These are phyloP conservation scores for Chaetodon trifasciatus DNA, from an alignment of 2,797 vertebrate species.

Conservation along the genomic window DNA sequence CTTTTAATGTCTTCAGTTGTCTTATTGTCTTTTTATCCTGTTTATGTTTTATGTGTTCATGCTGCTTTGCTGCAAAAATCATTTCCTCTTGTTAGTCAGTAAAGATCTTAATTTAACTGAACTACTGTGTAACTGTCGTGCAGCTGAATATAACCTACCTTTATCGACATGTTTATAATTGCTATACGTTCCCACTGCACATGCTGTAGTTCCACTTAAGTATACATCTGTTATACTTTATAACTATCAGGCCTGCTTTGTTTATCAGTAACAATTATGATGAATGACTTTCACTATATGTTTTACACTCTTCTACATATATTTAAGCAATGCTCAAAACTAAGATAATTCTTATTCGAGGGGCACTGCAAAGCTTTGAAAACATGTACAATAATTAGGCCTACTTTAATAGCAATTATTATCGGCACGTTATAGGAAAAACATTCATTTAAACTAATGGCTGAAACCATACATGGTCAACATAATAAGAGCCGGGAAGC, in stretches of 20 bases:
- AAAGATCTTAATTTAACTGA: conserved; percentile 2
- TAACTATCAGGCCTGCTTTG: neutral
- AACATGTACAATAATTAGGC: neutral
- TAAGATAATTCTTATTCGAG: neutral
- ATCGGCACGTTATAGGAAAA: conserved; percentile 20
- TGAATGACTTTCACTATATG: neutral
- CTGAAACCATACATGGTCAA: conserved; percentile 36
- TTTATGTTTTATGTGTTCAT: neutral
- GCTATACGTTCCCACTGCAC: neutral
- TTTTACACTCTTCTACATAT: neutral
- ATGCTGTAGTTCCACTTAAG: neutral
- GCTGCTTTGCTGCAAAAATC: neutral
- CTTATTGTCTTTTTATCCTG: neutral
- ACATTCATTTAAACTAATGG: conserved; percentile 26
- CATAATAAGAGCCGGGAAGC: conserved; percentile 51
- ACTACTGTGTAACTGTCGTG: neutral
- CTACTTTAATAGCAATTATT: conserved; percentile 6
- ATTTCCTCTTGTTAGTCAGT: neutral
- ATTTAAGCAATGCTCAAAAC: conserved; percentile 1
- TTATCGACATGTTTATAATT: neutral
- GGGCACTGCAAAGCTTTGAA: conserved; percentile 13
- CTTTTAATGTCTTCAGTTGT: neutral
- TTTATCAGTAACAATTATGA: neutral
- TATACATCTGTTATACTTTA: conserved; percentile 1
- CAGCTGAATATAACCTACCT: neutral